These are phyloP conservation scores for Chaetophractus vellerosus DNA, from an alignment of 2,797 vertebrate species.

Conservation along the genomic window DNA sequence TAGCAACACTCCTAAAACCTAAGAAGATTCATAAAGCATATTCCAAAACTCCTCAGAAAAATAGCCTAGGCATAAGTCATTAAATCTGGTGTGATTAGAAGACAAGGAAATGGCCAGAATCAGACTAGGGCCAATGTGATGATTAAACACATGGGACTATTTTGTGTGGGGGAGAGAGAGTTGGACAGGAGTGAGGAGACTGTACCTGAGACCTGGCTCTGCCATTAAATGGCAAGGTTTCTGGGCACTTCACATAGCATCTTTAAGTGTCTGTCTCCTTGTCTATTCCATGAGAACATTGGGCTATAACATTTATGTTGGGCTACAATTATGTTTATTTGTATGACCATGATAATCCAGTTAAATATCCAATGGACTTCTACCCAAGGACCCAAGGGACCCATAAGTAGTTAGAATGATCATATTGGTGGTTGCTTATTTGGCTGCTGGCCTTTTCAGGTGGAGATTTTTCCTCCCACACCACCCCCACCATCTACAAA, in stretches of 20 bases:
- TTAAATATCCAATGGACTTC: background rate
- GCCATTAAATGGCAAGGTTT: background rate
- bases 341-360: background rate
- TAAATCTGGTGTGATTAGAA: background rate
- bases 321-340: background rate
- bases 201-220: background rate
- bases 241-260: background rate
- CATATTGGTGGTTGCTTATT: background rate
- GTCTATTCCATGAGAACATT: background rate
- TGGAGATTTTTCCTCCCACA: background rate
- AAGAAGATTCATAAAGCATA: background rate
- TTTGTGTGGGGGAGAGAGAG: background rate
- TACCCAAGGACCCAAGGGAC: background rate
- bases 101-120: background rate
- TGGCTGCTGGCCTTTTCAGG: background rate
- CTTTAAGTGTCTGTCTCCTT: background rate
- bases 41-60: background rate
- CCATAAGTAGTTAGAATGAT: background rate
- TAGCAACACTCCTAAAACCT: background rate
- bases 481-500: background rate
- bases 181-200: background rate
- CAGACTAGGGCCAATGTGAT: background rate
- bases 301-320: background rate
- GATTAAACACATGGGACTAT: background rate
- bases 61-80: background rate